Base-by-base conservation (phyloP, 2,113 vertebrate species). In the Cathartes aura region DNA sequence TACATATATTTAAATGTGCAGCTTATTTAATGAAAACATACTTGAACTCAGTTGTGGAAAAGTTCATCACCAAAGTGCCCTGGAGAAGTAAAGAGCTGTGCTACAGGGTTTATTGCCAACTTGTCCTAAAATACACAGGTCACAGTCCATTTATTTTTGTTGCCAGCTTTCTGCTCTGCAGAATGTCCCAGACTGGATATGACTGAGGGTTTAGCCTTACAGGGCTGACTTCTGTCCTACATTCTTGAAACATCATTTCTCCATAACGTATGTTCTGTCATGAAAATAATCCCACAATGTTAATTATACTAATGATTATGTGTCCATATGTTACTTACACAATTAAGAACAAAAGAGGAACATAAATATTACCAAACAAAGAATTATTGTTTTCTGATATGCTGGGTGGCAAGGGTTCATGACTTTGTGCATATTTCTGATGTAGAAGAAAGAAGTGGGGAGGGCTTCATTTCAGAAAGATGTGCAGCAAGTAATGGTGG, bases 51-150 rank as follows among this genome's bases (percentile, higher is more conserved):
- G 5, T 34, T 90, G 48, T 95, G 79, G 75, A 87, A 95, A 81
- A 90, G 80, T 64, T 80, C 6, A 36, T 85, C 43, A 45, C 34
- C 15, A 2, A 45, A 76, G 62, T 73, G 40, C 50, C 62, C 62
- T 80, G 36, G 45, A 76, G 71, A 92, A 72, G 34, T 68, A 68
- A 82, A 45, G 82, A 90, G 38, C 59, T 76, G 19, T 80, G 71
- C 48, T 72, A 36, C 22, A 70, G 59, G 8, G 18, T 78, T 92
- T 80, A 45, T 60, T 94, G 56, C 42, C 42, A 74, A 4, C 62
- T 81, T 93, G 27, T 60, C 74, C 80, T 88, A 87, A 92, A 96
- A 89, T 74, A 76, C 38, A 56, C 24, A 74, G 75, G 82, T 92
- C 67, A 43, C 30, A 42, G 75, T 86, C 63, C 19, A 11, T 64